These are phyloP conservation scores for Nomada fucata DNA, from an alignment of 2,888 invertebrate genomes.

Conservation along the genomic window DNA sequence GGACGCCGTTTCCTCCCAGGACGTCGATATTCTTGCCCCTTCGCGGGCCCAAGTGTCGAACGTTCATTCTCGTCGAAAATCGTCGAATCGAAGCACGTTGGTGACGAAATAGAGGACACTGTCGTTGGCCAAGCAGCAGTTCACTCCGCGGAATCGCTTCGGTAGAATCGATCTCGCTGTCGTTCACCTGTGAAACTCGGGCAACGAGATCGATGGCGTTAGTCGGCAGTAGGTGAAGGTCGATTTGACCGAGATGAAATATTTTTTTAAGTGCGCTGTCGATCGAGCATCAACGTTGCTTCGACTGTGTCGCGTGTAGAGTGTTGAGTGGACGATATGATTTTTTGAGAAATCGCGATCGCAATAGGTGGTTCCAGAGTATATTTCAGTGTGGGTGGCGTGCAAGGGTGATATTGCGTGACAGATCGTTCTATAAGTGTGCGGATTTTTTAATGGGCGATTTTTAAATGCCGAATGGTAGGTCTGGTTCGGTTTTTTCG, in stretches of 20 bases:
- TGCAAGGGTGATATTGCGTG: too few relatives aligned
- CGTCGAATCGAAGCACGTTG: slow-evolving; percentile 49
- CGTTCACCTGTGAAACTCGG: neutral
- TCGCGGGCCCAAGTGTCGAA: neutral
- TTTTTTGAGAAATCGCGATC: neutral
- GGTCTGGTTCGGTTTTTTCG: too few relatives aligned
- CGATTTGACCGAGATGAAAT: slow-evolving; percentile 45
- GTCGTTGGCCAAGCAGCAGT: slow-evolving; percentile 39
- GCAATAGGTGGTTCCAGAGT: neutral
- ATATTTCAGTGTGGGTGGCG: too few relatives aligned
- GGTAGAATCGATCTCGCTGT: neutral
- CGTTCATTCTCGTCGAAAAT: neutral
- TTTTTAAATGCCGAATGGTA: too few relatives aligned
- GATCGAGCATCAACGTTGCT: slow-evolving; percentile 16
- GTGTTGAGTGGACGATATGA: slow-evolving; percentile 14
- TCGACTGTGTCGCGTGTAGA: slow-evolving; percentile 8
- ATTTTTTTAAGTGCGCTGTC: slow-evolving; percentile 52
- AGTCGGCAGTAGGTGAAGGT: slow-evolving; percentile 25
- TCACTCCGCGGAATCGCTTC: slow-evolving; percentile 20
- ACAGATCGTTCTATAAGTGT: too few relatives aligned
- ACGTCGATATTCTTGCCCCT: neutral
- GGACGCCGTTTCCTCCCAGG: neutral
- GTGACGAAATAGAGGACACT: slow-evolving; percentile 37
- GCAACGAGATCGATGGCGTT: slow-evolving; percentile 6
- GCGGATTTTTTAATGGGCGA: too few relatives aligned